Conservation (phyloP, 2,888 invertebrate species). For the Brenthis daphne region DNA sequence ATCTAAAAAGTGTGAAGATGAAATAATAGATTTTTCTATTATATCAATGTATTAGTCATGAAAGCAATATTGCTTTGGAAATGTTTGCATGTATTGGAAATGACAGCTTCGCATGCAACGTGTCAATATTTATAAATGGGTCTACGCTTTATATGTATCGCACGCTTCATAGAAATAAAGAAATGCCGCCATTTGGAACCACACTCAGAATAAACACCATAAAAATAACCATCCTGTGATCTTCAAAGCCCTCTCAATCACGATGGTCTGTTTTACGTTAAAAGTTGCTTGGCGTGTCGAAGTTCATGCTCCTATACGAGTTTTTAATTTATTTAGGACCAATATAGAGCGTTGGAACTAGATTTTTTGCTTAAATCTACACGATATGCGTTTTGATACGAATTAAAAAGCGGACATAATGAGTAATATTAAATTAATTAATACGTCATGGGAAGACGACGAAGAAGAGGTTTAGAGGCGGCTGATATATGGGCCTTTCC, state of each 20-base stretch:
- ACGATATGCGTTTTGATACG: too few species aligned
- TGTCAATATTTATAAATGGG: conserved; percentile 2
- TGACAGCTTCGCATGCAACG: conserved; percentile 15
- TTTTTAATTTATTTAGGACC: neutral
- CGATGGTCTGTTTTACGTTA: conserved; percentile 19
- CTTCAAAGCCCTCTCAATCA: conserved; percentile 9
- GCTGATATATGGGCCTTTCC: too few species aligned
- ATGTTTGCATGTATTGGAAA: conserved; percentile 9
- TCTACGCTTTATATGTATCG: neutral
- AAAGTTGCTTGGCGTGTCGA: neutral
- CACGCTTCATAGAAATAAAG: conserved; percentile 1
- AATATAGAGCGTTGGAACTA: neutral
- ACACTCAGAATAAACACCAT: conserved; percentile 9
- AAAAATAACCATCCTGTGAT: conserved; percentile 14
- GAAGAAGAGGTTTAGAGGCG: too few species aligned
- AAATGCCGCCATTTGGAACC: conserved; percentile 12
- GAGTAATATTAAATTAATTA: too few species aligned
- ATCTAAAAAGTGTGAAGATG: too few species aligned
- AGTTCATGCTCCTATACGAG: neutral
- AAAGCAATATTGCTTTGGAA: neutral
- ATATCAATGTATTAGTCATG: neutral
- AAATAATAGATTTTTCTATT: too few species aligned
- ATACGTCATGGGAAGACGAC: too few species aligned
- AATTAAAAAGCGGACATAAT: too few species aligned
- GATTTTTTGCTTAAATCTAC: too few species aligned